Percentiles rank a stretch among this genome's conserved stretches.
phyloP scores from a whole-genome alignment of 64 coral and sea anemone genomes.

The Stichodactyla helianthus region DNA sequence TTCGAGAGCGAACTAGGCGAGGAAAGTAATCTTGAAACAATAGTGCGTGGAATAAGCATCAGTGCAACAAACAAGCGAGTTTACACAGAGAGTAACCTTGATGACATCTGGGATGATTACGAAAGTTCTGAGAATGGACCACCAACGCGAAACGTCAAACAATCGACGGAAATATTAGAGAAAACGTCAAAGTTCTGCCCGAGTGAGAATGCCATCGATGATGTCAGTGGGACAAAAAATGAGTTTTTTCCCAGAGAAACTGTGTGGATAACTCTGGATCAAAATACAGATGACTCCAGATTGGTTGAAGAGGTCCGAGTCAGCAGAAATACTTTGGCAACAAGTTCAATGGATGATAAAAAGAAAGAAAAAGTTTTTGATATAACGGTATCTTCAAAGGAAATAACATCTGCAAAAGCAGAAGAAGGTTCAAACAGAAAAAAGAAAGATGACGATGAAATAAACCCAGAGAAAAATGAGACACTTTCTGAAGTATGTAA shows the following conservation, averaged over 20 bases:
- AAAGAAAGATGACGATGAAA: not conserved
- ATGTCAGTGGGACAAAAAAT: not conserved
- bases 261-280: slow-evolving; percentile 2
- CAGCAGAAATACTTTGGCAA: not conserved
- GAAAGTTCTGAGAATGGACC: not conserved
- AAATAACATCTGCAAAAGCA: not conserved
- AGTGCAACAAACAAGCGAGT: not conserved
- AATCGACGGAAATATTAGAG: not conserved
- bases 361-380: not conserved
- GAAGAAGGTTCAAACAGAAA: not conserved
- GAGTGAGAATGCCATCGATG: not conserved
- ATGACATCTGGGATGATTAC: slow-evolving; percentile 6
- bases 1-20: slow-evolving; percentile 9
- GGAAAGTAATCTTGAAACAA: slow-evolving; percentile 8
- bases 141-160: not conserved
- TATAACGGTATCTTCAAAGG: not conserved
- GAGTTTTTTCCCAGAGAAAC: not conserved
- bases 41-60: not conserved
- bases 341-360: not conserved
- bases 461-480: not conserved
- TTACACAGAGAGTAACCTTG: slow-evolving; percentile 9
- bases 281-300: not conserved
- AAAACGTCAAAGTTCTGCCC: not conserved
- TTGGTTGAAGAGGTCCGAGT: not conserved
- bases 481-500: not conserved